Evolutionary conservation across 2,113 vertebrate genomes (phyloP), one percentile per base, ranked within the genome.

Genomic region (Malurus cyaneus): DNA sequence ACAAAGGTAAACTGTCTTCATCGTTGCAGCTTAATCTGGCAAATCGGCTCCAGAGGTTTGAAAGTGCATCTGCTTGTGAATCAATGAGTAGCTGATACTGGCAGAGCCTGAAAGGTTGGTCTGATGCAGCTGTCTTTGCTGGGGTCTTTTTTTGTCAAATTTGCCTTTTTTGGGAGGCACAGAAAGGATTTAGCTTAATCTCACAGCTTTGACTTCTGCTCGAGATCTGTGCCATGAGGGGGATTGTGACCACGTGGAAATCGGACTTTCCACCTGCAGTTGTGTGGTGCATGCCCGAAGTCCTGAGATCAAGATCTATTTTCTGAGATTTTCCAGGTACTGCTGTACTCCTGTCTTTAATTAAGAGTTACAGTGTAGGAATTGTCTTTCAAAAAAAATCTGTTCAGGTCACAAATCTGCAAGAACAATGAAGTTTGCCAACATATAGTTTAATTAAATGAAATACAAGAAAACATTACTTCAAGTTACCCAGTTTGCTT

Each of bases 271-370:
- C 8, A 0, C 19, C 47, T 59, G 34, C 41, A 80, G 31, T 36
- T 49, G 44, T 8, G 5, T 32, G 50, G 3, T 39, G 25, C 0
- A 0, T 70, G n/a, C 21, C 24, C 4, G 5, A 20, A 8, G 18
- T 72, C 54, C 64, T 64, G 26, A 44, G 36, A 66, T 88, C 20
- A 17, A 80, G 54, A 28, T 28, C 8, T 2, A 2, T 77, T 66
- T 80, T 53, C 34, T 53, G 50, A 73, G 31, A 46, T 80, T 86
- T 83, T 41, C 28, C 20, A 47, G 14, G 29, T 80, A 31, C 23
- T 11, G 11, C 9, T 34, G 7, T 80, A 53, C 53, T 74, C n/a
- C 4, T 64, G 5, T 74, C 23, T 80, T 65, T 46, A 79, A 69
- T 11, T 13, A 20, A 61, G 32, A 39, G 11, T 42, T 95, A 26